Conservation (phyloP, 1,140 invertebrate genomes). For the Bombus waltoni region DNA sequence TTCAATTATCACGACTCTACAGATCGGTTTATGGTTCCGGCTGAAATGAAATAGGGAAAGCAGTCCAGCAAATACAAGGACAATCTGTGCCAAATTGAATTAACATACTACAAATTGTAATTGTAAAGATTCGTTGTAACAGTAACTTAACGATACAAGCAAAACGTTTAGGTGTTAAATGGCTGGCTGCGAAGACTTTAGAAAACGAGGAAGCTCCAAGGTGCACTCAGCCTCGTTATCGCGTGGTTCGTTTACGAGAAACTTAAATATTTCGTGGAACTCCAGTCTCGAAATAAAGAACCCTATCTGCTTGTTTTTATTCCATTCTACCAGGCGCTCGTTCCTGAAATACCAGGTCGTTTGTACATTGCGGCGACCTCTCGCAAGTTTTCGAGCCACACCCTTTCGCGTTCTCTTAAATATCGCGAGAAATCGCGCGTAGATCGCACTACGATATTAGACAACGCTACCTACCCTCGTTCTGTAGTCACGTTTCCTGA, state of each 20-base stretch:
- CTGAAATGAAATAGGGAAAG: not conserved
- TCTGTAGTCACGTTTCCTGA: too few relatives aligned
- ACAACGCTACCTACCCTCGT: too few relatives aligned
- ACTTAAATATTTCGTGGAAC: constrained; percentile 16
- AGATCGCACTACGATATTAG: too few relatives aligned
- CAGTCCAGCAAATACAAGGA: not conserved
- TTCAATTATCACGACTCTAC: not conserved
- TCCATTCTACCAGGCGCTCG: not conserved
- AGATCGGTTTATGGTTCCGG: not conserved
- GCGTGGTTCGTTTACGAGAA: constrained; percentile 3
- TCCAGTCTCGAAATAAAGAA: constrained; percentile 9
- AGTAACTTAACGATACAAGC: not conserved
- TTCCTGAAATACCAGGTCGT: constrained; percentile 5
- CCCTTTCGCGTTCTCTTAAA: too few relatives aligned
- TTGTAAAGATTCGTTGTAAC: not conserved
- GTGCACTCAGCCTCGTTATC: not conserved
- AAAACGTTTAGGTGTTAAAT: not conserved
- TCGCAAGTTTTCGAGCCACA: not conserved
- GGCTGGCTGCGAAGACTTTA: not conserved
- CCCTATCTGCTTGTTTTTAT: constrained; percentile 14
- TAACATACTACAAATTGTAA: not conserved
- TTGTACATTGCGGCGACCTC: constrained; percentile 16
- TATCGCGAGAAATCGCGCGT: too few relatives aligned
- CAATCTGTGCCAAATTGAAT: not conserved
- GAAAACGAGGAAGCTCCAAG: not conserved